These are phyloP conservation scores for Plecotus auritus DNA, from an alignment of 2,113 vertebrate genomes.

Conservation along the genomic window DNA sequence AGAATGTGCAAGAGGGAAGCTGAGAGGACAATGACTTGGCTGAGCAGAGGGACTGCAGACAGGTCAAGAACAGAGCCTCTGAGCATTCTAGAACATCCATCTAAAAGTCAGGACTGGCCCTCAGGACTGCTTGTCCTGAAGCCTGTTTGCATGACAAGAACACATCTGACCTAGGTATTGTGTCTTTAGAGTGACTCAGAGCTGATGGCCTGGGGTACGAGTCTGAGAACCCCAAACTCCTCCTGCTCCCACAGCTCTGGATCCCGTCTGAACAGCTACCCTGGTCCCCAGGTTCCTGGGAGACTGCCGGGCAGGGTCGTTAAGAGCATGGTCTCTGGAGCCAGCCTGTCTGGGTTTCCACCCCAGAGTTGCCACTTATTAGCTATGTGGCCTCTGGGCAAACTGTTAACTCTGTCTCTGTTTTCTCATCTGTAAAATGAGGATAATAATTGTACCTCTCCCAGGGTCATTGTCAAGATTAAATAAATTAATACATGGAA, in stretches of 20 bases:
- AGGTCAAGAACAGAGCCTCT: background rate
- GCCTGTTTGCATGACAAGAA: background rate
- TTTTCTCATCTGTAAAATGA: constrained; percentile 49
- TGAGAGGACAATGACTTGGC: accelerated
- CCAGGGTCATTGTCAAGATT: background rate
- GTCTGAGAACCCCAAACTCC: constrained; percentile 43
- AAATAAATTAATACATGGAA: background rate
- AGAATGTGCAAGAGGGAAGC: accelerated
- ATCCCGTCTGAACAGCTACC: constrained; percentile 43
- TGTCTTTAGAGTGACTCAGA: background rate
- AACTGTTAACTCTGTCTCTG: constrained; percentile 40
- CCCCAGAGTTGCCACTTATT: constrained; percentile 44
- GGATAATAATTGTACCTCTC: background rate
- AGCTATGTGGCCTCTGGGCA: constrained; percentile 49
- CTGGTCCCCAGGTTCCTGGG: constrained; percentile 26
- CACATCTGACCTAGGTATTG: background rate
- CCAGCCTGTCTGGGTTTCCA: constrained; percentile 58
- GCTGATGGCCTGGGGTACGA: background rate
- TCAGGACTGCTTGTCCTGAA: background rate
- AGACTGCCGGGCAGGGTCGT: constrained; percentile 4
- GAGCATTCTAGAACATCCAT: too few species aligned
- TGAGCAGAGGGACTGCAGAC: background rate
- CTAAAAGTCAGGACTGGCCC: background rate
- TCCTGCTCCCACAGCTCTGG: background rate
- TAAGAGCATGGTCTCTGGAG: constrained; percentile 47